Conservation (phyloP, 2,797 vertebrate species). For the Aeoliscus strigatus region DNA sequence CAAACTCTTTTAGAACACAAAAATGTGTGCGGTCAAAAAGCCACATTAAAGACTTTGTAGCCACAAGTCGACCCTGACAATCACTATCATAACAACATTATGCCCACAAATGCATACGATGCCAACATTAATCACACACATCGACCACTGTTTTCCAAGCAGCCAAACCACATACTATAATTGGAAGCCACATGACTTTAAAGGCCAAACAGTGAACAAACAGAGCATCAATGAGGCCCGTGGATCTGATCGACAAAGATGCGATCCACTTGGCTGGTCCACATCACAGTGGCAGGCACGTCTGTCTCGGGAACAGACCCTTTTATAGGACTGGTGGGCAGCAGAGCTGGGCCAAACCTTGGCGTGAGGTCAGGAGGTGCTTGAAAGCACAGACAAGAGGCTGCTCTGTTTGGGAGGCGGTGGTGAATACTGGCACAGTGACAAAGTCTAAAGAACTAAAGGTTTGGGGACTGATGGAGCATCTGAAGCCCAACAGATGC, state of each 20-base stretch:
- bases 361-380: conserved; percentile 42
- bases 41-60: conserved; percentile 38
- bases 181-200: conserved; percentile 42
- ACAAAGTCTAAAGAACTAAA: conserved; percentile 24
- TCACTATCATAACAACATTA: conserved; percentile 50
- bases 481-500: conserved; percentile 6
- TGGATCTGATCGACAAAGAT: conserved; percentile 27
- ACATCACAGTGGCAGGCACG: conserved; percentile 23
- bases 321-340: conserved; percentile 56
- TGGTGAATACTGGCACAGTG: conserved; percentile 45
- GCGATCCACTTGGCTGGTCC: conserved; percentile 37
- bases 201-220: conserved; percentile 16
- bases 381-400: conserved; percentile 61
- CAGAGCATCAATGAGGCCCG: conserved; percentile 19
- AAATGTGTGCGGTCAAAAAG: conserved; percentile 41
- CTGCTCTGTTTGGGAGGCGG: conserved; percentile 55
- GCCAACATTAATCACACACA: conserved; percentile 60
- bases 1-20: conserved; percentile 31
- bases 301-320: conserved; percentile 51
- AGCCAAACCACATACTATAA: conserved; percentile 59
- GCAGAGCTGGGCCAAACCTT: conserved; percentile 32
- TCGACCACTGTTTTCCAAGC: conserved; percentile 44
- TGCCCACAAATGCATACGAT: conserved; percentile 41
- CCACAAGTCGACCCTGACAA: conserved; percentile 43
- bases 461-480: conserved; percentile 24